These are phyloP conservation scores for Melanophora roralis DNA, from an alignment of 2,888 invertebrate species.

Conservation along the genomic window DNA sequence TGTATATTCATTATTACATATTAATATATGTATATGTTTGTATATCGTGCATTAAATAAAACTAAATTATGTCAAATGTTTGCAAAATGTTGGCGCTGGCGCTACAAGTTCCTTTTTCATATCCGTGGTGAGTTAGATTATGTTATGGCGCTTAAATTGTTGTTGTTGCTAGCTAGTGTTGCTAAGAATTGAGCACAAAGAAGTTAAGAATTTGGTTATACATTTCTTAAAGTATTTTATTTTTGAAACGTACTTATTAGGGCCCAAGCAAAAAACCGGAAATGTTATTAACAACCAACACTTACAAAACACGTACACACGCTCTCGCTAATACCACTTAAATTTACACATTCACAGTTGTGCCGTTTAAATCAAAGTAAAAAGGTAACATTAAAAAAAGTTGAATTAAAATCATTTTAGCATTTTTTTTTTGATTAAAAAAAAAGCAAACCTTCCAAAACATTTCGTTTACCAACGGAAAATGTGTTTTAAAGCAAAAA, in stretches of 20 bases:
- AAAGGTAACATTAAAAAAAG: no score
- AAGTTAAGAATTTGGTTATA: neutral
- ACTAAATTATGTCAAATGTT: constrained; percentile 58
- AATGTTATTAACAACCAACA: constrained; percentile 1
- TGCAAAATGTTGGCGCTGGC: constrained; percentile 55
- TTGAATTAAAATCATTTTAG: no score
- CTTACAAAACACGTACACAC: neutral
- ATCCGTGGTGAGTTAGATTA: constrained; percentile 51
- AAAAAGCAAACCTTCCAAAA: no score
- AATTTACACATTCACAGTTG: no score
- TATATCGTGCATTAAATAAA: constrained; percentile 36
- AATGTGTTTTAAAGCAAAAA: neutral
- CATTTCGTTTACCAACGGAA: constrained; percentile 8
- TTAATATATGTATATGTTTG: no score
- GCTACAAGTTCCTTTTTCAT: constrained; percentile 48
- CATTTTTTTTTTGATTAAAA: no score
- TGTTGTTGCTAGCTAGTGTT: neutral
- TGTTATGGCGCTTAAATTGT: constrained; percentile 1
- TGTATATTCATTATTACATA: neutral
- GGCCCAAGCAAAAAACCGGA: neutral
- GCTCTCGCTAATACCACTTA: neutral
- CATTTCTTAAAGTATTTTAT: neutral
- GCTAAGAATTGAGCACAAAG: constrained; percentile 1
- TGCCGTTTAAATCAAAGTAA: no score
- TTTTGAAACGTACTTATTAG: neutral